Evolutionary conservation across 2,888 invertebrate species (phyloP), one percentile per base, ranked within the genome.

Genomic region (Ophion costatus): DNA sequence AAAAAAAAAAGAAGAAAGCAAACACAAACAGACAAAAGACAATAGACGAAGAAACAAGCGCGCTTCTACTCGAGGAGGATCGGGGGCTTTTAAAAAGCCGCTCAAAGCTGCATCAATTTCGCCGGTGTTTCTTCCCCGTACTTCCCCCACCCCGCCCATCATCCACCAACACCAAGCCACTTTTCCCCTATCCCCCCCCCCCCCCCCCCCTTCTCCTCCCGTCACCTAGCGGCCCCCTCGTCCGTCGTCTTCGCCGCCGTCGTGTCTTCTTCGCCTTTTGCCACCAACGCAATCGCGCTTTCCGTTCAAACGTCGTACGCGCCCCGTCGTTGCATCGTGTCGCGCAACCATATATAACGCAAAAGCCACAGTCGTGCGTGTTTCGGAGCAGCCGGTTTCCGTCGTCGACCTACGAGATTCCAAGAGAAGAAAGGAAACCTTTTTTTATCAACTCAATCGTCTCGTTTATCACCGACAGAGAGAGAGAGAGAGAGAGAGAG

Each of bases 71-170:
- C 61, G 82, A 87, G 81, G 85, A 73, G 83, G 83, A 86, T 84
- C 86, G 82, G 71, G 83, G 74, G 85, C 85, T 82, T 87, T 84
- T 57, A 56, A 76, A 81, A 84, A 77, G 86, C 88, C 86, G 87
- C 67, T 66, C 87, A 87, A 85, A 87, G 83, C 94, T 94, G 94
- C 94, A 94, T 95, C 94, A 94, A 94, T 76, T 94, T 94, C 93
- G 94, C 95, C 95, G 85, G 85, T 85, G 79, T 76, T 86, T 77
- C 51, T 79, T 70, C 84, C 82, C 86, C 81, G 94, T 94, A 64
- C 75, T 94, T 94, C 93, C 94, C 88, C 88, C 86, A 94, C 94
- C 94, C 94, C 94, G 85, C 82, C 84, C 73, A 73, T 84, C 86
- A 83, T 87, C 81, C 86, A 79, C 84, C 86, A 69, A 78, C 87